Evolutionary conservation across 1,140 invertebrate genomes (phyloP).

Genomic region (Grapholita molesta): DNA sequence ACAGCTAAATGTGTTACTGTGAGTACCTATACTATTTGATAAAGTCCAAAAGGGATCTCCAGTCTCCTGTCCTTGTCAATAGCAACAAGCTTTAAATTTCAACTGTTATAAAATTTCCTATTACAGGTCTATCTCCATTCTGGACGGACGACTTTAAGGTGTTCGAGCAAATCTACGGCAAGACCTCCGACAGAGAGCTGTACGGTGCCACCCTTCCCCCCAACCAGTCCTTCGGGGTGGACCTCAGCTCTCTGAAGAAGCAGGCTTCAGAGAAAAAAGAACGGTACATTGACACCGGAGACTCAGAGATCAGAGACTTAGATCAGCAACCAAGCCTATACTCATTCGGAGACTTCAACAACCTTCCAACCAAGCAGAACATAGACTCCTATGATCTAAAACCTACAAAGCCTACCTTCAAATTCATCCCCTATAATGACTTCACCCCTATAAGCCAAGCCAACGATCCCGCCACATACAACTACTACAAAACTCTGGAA

Average conservation of each 20-base stretch:
- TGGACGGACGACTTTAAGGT: constrained; percentile 64
- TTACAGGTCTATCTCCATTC: constrained; percentile 59
- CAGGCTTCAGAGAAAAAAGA: constrained; percentile 54
- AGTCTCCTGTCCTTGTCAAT: too few relatives aligned
- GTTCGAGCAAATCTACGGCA: constrained; percentile 61
- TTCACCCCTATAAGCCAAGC: constrained; percentile 51
- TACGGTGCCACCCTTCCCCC: constrained; percentile 54
- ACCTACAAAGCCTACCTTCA: constrained; percentile 35
- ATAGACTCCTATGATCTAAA: constrained; percentile 30
- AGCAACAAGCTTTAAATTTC: too few relatives aligned
- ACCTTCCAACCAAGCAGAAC: constrained; percentile 33
- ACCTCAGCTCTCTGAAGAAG: constrained; percentile 23
- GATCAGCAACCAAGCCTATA: constrained; percentile 27
- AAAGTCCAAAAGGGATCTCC: too few relatives aligned
- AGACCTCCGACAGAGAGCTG: constrained; percentile 61
- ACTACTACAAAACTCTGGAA: constrained; percentile 57
- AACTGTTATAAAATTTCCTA: too few relatives aligned
- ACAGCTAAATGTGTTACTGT: too few relatives aligned
- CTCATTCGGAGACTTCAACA: constrained; percentile 39
- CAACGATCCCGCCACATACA: constrained; percentile 54
- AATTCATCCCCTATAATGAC: constrained; percentile 52
- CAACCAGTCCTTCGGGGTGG: constrained; percentile 30
- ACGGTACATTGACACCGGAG: constrained; percentile 32
- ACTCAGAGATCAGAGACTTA: constrained; percentile 24
- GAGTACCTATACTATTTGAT: too few relatives aligned